Base-by-base conservation (phyloP, 30 jellyfish, hydroid and myxozoan genomes). In the Hydra vulgaris region DNA sequence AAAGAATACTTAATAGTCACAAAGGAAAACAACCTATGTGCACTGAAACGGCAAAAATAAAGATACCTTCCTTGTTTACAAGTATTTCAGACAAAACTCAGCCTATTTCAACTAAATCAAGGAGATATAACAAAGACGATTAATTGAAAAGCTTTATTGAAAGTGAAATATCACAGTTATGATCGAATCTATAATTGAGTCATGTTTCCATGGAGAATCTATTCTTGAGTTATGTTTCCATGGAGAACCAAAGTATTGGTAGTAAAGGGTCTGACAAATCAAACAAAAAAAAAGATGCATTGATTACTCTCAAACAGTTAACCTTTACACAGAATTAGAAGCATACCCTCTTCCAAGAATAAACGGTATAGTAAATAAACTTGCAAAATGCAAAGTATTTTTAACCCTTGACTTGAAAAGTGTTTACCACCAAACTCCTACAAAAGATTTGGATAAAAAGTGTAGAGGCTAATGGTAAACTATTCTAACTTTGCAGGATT, bases 391-490 rank as follows among this genome's bases (percentile, higher is more conserved):
- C 94, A 18, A n/a, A n/a, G n/a, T 86, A 78, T 77, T 74, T 80
- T 69, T 83, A 66, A 82, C 94, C 8, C 53, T 81, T 82, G 85
- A 87, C 71, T 88, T 87, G 17, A 82, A 78, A 72, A 40, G 78
- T 55, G 95, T 83, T 8, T 86, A 86, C 81, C 85, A 84, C 73
- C 95, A 84, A 74, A 25, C 66, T 15, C 86, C 95, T 54, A 79
- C 81, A 54, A 56, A 68, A 75, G 94, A 86, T 53, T 81, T 92
- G 23, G 92, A 87, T 72, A 76, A 78, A 78, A 74, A 81, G 66
- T 87, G 40, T 27, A 82, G 96, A 82, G 67, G 94, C 89, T 26
- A 79, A 52, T 52, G 96, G 96, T 70, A 77, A n/a, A n/a, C n/a
- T n/a, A n/a, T n/a, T n/a, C n/a, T n/a, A 84, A 23, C 80, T 83